Evolutionary conservation across 2,113 vertebrate genomes (phyloP), one percentile per base, ranked within the genome.

Genomic region (Peromyscus californicus): DNA sequence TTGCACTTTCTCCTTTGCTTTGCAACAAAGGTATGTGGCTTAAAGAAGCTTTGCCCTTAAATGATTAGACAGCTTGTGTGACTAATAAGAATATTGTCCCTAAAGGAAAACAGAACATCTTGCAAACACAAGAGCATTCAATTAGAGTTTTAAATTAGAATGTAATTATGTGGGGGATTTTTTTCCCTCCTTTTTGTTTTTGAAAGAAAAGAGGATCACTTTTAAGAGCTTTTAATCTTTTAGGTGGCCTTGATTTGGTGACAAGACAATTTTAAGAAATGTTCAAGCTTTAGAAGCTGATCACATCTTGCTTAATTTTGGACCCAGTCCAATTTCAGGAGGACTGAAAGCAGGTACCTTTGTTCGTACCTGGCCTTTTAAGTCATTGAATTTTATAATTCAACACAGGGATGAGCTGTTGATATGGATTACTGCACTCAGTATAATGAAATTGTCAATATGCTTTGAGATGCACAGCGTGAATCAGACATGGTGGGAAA

Each of bases 81-180:
- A 98, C 98, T 98, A 98, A 98, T 98, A 98, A 97, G 97, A 98
- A 98, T 98, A 97, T 89, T 96, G 95, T 98, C 98, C 98, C 98
- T 98, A 97, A 98, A 98, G 97, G 97, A 97, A 96, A 97, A 94
- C 96, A 94, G 97, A 97, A 98, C 92, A 98, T 98, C 96, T 98
- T 98, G 97, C 10, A 70, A 98, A 98, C 97, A 96, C 67, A 97
- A 98, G 95, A 98, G 89, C 94, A 96, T 97, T 98, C 97, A 97
- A 98, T 99, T 98, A 98, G 97, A 96, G 98, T 98, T 98, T 98
- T 97, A 98, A 98, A 98, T 98, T 98, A 98, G 97, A 98, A 94
- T 97, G 97, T 97, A 98, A 98, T 98, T 98, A 97, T 94, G 79
- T 98, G 95, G 10, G 87, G 69, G 17, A 54, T 65, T 67, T 83